A percentile compares a stretch with the other conserved stretches of the same genome.
These are phyloP conservation scores for Rhaphigaster nebulosa DNA, from an alignment of 2,888 invertebrate species.

Conservation along the genomic window DNA sequence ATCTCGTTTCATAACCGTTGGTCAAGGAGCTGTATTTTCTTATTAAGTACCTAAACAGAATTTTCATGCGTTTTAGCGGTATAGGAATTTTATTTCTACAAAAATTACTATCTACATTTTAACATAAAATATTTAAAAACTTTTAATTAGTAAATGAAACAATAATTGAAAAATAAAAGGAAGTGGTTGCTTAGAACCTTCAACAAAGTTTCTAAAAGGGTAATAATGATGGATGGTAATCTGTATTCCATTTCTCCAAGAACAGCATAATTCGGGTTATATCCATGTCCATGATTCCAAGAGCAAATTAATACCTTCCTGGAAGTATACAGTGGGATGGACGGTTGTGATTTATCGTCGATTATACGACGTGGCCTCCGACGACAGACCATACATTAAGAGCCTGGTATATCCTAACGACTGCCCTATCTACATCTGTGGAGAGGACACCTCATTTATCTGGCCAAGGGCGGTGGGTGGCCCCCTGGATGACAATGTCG, in stretches of 20 bases:
- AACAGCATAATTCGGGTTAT: background rate
- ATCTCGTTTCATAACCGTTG: too few species aligned
- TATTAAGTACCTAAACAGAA: too few species aligned
- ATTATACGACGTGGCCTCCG: background rate
- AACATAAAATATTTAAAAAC: too few species aligned
- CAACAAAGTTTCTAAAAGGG: too few species aligned
- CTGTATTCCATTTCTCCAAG: background rate
- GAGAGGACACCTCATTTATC: slow-evolving; percentile 11
- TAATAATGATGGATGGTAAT: background rate
- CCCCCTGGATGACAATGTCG: slow-evolving; percentile 22
- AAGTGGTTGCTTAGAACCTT: too few species aligned
- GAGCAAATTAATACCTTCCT: slow-evolving; percentile 7
- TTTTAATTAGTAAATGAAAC: too few species aligned
- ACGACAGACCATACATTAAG: slow-evolving; percentile 10
- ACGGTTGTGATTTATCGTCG: slow-evolving; percentile 7
- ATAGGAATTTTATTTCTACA: too few species aligned
- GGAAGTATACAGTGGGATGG: background rate
- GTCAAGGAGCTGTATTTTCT: too few species aligned
- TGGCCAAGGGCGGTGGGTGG: background rate
- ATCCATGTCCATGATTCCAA: background rate
- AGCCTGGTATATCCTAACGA: background rate
- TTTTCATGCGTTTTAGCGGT: too few species aligned
- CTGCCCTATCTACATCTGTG: slow-evolving; percentile 21
- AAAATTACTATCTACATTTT: too few species aligned
- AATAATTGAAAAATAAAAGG: too few species aligned